Evolutionary conservation across 2,797 vertebrate genomes (phyloP).

Genomic region (Brachymystax lenok): DNA sequence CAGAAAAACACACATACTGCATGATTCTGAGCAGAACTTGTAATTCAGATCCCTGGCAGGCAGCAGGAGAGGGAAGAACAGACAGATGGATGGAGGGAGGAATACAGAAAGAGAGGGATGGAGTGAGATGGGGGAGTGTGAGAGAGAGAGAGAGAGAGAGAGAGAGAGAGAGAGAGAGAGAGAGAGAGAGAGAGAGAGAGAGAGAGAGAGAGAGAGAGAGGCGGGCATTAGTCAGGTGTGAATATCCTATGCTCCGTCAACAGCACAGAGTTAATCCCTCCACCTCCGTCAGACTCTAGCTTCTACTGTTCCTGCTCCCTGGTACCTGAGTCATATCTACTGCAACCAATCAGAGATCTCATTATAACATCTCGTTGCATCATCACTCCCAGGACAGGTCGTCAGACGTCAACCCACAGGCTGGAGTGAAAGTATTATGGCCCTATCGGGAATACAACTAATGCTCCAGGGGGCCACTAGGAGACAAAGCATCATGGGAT

Average conservation of each 20-base stretch:
- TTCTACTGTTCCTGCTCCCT: slow-evolving; percentile 19
- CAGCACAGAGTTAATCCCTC: slow-evolving; percentile 73
- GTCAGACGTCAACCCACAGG: slow-evolving; percentile 70
- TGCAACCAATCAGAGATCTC: slow-evolving; percentile 67
- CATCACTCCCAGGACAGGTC: slow-evolving; percentile 66
- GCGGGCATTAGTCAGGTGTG: slow-evolving; percentile 42
- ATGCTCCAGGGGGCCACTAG: slow-evolving; percentile 44
- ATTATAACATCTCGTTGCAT: slow-evolving; percentile 52
- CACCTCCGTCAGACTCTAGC: slow-evolving; percentile 59
- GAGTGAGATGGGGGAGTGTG: slow-evolving; percentile 4
- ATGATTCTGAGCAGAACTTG: slow-evolving; percentile 73
- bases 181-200: neutral
- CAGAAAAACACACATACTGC: slow-evolving; percentile 14
- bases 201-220: neutral
- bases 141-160: neutral
- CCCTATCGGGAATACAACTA: slow-evolving; percentile 55
- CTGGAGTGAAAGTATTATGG: slow-evolving; percentile 73
- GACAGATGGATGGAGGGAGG: slow-evolving; percentile 12
- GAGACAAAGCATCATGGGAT: slow-evolving; percentile 36
- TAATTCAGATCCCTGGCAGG: slow-evolving; percentile 65
- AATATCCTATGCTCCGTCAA: slow-evolving; percentile 65
- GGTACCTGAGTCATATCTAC: slow-evolving; percentile 70
- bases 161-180: too few relatives aligned
- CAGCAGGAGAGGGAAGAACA: slow-evolving; percentile 40
- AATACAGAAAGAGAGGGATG: slow-evolving; percentile 38